Percentiles rank a stretch among this genome's conserved stretches.
Evolutionary conservation across 2,797 vertebrate species (phyloP).

Genomic region (Sarcophilus harrisii): DNA sequence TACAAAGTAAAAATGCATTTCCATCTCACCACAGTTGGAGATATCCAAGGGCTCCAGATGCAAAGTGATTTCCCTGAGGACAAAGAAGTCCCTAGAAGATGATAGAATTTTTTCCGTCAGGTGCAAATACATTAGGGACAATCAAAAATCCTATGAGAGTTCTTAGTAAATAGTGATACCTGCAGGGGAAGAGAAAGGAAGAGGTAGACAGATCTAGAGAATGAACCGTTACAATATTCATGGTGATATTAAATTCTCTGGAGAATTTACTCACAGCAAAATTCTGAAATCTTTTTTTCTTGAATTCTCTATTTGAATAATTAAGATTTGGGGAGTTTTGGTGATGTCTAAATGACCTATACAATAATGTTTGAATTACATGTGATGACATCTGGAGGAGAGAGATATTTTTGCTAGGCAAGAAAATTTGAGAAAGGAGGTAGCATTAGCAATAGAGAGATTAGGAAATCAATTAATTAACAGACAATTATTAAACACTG

Average conservation of each 20-base stretch:
- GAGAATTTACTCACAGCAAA: background rate
- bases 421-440: background rate
- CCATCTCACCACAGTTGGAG: background rate
- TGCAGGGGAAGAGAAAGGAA: background rate
- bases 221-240: background rate
- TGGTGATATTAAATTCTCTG: background rate
- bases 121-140: background rate
- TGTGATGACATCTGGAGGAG: background rate
- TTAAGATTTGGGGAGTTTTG: background rate
- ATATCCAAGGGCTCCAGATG: background rate
- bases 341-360: background rate
- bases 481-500: background rate
- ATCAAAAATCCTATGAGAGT: background rate
- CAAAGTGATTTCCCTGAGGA: background rate
- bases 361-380: background rate
- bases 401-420: background rate
- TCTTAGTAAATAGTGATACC: conserved; percentile 1
- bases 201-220: background rate
- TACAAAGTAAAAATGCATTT: background rate
- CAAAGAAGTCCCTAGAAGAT: background rate
- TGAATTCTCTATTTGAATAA: background rate
- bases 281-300: background rate
- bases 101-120: background rate
- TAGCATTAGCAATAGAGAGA: background rate
- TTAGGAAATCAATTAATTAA: background rate